Evolutionary conservation across 1,140 invertebrate genomes (phyloP).

Genomic region (Heliconius himera): DNA sequence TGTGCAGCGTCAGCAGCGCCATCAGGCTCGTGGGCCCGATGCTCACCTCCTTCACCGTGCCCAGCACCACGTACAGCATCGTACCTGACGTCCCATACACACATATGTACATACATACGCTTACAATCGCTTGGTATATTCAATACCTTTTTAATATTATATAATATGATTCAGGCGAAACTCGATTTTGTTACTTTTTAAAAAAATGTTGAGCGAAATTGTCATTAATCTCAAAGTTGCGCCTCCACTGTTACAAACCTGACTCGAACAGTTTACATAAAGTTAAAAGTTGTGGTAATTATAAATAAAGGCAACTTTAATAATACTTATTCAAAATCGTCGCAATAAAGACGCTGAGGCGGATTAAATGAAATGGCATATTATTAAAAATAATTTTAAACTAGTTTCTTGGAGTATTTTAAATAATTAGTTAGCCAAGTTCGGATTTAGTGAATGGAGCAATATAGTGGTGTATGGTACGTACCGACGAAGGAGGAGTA

Average conservation of each 20-base stretch:
- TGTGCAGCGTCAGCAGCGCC: constrained; percentile 90
- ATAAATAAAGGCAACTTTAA: no score
- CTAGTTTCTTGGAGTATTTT: neutral
- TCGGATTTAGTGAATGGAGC: neutral
- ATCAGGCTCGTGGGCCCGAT: constrained; percentile 94
- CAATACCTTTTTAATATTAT: neutral
- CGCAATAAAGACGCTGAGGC: no score
- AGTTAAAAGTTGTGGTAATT: no score
- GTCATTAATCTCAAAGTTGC: neutral
- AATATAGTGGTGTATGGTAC: constrained; percentile 26
- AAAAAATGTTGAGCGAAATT: neutral
- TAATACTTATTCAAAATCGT: no score
- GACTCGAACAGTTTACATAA: neutral
- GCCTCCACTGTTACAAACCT: neutral
- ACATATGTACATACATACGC: neutral
- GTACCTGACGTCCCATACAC: constrained; percentile 82
- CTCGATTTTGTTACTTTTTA: neutral
- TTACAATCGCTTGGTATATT: neutral
- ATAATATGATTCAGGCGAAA: neutral
- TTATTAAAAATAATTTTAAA: neutral
- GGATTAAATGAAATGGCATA: no score
- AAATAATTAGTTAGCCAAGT: neutral
- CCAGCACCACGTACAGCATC: constrained; percentile 94
- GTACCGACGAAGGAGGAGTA: constrained; percentile 80
- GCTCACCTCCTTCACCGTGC: constrained; percentile 94